Percentiles rank a stretch among this genome's conserved stretches.
phyloP scores from a whole-genome alignment of 2,797 vertebrate species.

The Danio albolineatus region DNA sequence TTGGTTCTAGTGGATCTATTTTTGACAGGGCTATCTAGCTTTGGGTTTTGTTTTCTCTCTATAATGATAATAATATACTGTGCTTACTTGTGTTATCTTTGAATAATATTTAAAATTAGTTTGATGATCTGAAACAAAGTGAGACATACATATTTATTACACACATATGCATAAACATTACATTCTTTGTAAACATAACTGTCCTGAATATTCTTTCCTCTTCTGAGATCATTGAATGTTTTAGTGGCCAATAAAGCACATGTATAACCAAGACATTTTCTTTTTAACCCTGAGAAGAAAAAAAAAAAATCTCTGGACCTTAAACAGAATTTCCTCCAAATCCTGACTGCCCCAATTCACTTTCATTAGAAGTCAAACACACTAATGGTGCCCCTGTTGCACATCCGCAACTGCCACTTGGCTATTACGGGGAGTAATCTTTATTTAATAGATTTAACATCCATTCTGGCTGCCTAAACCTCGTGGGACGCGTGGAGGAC shows the following conservation, averaged over 20 bases:
- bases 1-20: no score
- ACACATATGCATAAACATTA: no score
- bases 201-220: background rate
- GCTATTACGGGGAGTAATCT: slow-evolving; percentile 92
- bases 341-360: slow-evolving; percentile 75
- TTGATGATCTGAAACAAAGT: no score
- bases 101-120: no score
- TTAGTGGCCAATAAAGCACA: slow-evolving; percentile 13
- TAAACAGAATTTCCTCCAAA: slow-evolving; percentile 72
- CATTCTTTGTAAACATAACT: background rate
- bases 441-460: slow-evolving; percentile 99
- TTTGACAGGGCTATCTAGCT: no score
- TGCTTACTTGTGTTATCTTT: no score
- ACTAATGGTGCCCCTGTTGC: slow-evolving; percentile 80
- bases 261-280: slow-evolving; percentile 57
- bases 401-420: slow-evolving; percentile 75
- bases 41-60: no score
- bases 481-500: slow-evolving; percentile 80
- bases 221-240: background rate
- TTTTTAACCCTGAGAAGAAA: slow-evolving; percentile 69
- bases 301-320: slow-evolving; percentile 77
- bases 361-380: slow-evolving; percentile 84
- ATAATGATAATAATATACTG: no score
- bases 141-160: no score
- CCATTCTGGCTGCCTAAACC: slow-evolving; percentile 92